These are phyloP conservation scores for Actinemys pallida DNA, from an alignment of 2,113 vertebrate species.

Conservation along the genomic window DNA sequence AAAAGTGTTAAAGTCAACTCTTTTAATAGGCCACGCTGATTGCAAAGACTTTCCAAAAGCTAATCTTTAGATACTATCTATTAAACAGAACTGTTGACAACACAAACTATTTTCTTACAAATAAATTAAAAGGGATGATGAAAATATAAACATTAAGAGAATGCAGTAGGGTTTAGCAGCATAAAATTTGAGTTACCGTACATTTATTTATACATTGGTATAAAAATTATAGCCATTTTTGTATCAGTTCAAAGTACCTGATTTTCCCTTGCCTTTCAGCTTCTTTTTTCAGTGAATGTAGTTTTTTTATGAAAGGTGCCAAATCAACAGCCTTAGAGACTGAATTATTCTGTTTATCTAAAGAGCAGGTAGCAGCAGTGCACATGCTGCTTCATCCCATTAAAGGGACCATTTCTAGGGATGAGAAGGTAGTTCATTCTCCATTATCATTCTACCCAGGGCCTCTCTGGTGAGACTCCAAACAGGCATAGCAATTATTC, in stretches of 20 bases:
- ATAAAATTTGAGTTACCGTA: constrained; percentile 1
- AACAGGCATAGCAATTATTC: neutral
- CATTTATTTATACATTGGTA: constrained; percentile 29
- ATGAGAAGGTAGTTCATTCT: constrained; percentile 1
- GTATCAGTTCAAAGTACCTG: neutral
- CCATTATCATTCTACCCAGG: neutral
- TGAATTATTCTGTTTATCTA: neutral
- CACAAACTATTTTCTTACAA: neutral
- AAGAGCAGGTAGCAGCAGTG: neutral
- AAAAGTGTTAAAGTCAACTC: neutral
- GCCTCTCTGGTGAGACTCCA: neutral
- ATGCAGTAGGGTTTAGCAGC: neutral
- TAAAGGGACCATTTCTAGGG: constrained; percentile 50
- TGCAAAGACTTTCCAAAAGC: neutral
- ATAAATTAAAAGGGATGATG: neutral
- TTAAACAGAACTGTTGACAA: neutral
- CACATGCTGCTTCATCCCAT: constrained; percentile 32
- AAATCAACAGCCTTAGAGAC: neutral
- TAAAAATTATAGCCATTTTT: constrained; percentile 39
- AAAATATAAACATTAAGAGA: constrained; percentile 24
- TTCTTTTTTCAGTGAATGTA: neutral
- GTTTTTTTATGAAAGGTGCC: constrained; percentile 12
- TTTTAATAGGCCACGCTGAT: neutral
- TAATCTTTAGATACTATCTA: neutral
- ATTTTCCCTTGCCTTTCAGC: neutral